A percentile compares a stretch with the other conserved stretches of the same genome.
These are phyloP conservation scores for Enteromius fasciolatus DNA, from an alignment of 2,797 vertebrate genomes.

Conservation along the genomic window DNA sequence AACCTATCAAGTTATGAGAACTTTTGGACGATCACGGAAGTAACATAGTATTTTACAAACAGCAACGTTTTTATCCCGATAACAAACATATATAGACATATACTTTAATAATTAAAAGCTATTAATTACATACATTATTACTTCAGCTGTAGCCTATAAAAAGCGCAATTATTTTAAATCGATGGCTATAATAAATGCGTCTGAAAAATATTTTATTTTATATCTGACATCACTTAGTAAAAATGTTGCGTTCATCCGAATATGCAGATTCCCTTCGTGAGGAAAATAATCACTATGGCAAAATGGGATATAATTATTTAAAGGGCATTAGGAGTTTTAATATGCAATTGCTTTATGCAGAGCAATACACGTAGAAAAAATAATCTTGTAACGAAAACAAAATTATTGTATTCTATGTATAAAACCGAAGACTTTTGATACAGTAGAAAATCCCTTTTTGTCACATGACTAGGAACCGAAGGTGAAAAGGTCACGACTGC, in stretches of 20 bases:
- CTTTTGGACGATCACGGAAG: background rate
- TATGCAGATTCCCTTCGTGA: background rate
- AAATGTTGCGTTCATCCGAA: background rate
- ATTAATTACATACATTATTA: background rate
- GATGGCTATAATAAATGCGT: too few relatives aligned
- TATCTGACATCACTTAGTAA: background rate
- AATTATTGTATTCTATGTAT: background rate
- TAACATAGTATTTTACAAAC: background rate
- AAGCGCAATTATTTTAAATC: background rate
- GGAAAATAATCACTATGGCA: background rate
- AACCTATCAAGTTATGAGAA: conserved; percentile 42
- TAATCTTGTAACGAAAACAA: background rate
- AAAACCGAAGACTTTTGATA: background rate
- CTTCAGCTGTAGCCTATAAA: background rate
- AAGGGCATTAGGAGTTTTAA: background rate
- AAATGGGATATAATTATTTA: background rate
- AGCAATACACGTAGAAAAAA: background rate
- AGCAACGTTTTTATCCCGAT: background rate
- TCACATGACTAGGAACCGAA: conserved; percentile 39
- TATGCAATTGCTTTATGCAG: background rate
- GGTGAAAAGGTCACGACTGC: conserved; percentile 63
- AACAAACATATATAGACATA: background rate
- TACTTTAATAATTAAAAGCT: background rate
- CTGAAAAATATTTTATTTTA: background rate
- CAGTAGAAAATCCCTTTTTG: conserved; percentile 16